These are phyloP conservation scores for Pristionchus entomophagus DNA, from an alignment of 2,888 invertebrate species.

Conservation along the genomic window DNA sequence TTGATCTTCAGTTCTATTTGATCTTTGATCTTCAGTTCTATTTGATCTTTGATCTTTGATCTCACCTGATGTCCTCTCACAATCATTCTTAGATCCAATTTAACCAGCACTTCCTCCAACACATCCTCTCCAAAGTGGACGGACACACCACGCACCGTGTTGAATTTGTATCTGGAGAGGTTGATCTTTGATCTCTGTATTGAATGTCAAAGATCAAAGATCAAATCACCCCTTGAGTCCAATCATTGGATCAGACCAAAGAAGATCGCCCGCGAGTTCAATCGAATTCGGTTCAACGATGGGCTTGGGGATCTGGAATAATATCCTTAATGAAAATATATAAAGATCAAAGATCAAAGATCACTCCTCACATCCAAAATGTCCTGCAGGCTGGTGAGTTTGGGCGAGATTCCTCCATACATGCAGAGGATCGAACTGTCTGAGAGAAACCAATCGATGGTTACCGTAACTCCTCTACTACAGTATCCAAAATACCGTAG, in stretches of 20 bases:
- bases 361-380: background rate
- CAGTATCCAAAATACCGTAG: background rate
- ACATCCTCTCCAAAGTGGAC: slow-evolving; percentile 45
- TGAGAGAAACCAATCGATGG: background rate
- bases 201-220: background rate
- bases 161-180: background rate
- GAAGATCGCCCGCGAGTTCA: slow-evolving; percentile 21
- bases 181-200: background rate
- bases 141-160: slow-evolving; percentile 5
- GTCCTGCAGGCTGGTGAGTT: slow-evolving; percentile 36
- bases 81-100: slow-evolving; percentile 8
- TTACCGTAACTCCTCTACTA: background rate
- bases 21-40: background rate
- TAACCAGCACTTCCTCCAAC: slow-evolving; percentile 13
- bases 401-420: slow-evolving; percentile 40
- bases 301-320: slow-evolving; percentile 22
- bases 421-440: slow-evolving; percentile 27
- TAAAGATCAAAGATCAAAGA: background rate
- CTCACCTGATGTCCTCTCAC: slow-evolving; percentile 38
- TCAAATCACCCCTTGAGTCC: slow-evolving; percentile 19
- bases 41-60: background rate
- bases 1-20: too few relatives aligned
- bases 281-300: slow-evolving; percentile 24
- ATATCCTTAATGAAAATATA: background rate
- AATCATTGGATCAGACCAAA: slow-evolving; percentile 44